phyloP scores from a whole-genome alignment of 1,140 invertebrate species.

The Pachyrhynchus sulphureomaculatus region DNA sequence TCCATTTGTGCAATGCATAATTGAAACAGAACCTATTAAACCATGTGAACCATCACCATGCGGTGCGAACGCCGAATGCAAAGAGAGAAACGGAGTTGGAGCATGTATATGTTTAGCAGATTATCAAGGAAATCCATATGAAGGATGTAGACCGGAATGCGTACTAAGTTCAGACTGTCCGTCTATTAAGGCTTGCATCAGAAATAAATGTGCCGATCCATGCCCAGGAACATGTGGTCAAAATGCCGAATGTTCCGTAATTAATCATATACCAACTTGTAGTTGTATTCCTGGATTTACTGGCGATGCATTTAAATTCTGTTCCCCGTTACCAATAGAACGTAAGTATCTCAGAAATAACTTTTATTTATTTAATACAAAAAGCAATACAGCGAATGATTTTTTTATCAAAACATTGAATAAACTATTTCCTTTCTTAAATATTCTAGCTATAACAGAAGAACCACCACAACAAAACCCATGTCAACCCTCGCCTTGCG shows the following conservation, averaged over 20 bases:
- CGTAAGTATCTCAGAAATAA: slow-evolving; percentile 32
- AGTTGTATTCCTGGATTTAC: slow-evolving; percentile 70
- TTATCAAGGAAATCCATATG: slow-evolving; percentile 77
- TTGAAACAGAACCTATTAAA: slow-evolving; percentile 42
- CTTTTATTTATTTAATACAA: background rate
- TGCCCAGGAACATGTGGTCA: slow-evolving; percentile 79
- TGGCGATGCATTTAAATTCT: slow-evolving; percentile 67
- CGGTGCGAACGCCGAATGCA: slow-evolving; percentile 68
- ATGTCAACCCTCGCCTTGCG: slow-evolving; percentile 69
- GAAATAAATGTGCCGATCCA: slow-evolving; percentile 77
- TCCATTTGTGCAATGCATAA: slow-evolving; percentile 66
- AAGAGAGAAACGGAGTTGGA: slow-evolving; percentile 63
- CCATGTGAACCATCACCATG: slow-evolving; percentile 57
- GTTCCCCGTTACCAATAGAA: slow-evolving; percentile 36
- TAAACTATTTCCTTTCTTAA: no score
- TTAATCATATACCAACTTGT: slow-evolving; percentile 78
- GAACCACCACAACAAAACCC: slow-evolving; percentile 55
- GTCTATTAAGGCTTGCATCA: slow-evolving; percentile 71
- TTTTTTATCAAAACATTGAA: no score
- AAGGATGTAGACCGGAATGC: slow-evolving; percentile 78
- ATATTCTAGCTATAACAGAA: slow-evolving; percentile 49
- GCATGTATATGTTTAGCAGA: slow-evolving; percentile 71
- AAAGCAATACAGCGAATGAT: no score
- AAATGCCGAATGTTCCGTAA: slow-evolving; percentile 76
- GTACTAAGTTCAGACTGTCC: slow-evolving; percentile 75